A percentile compares a stretch with the other conserved stretches of the same genome.
phyloP scores from a whole-genome alignment of 2,113 vertebrate genomes.

The Pterocles orientalis region DNA sequence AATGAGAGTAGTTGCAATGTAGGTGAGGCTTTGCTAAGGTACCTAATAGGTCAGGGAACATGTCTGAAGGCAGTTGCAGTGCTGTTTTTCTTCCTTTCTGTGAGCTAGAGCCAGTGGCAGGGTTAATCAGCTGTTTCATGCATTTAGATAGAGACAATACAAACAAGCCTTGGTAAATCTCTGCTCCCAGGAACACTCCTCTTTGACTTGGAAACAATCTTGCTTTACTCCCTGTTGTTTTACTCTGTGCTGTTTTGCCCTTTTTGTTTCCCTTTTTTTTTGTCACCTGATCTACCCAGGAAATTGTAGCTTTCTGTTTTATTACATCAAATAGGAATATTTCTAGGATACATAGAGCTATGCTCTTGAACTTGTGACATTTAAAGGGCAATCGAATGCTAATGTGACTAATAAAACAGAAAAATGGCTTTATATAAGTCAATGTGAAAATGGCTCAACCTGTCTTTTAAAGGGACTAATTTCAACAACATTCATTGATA shows the following conservation, averaged over 20 bases:
- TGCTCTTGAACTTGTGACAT: constrained; percentile 73
- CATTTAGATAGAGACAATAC: neutral
- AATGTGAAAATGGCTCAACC: neutral
- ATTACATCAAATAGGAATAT: constrained; percentile 57
- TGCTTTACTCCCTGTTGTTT: neutral
- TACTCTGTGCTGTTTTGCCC: neutral
- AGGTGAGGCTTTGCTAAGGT: neutral
- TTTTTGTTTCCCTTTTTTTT: neutral
- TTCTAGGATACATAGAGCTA: constrained; percentile 36
- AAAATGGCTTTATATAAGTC: constrained; percentile 50
- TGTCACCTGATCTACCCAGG: constrained; percentile 24
- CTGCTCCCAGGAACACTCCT: neutral
- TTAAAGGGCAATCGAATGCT: constrained; percentile 72
- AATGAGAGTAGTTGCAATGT: neutral
- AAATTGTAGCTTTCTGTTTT: constrained; percentile 55
- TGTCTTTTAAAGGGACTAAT: constrained; percentile 33
- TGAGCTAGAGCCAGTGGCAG: neutral
- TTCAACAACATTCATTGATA: constrained; percentile 44
- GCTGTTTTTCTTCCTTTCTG: neutral
- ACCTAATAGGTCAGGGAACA: neutral
- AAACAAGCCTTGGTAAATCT: neutral
- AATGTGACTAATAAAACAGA: constrained; percentile 73
- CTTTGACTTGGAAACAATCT: neutral
- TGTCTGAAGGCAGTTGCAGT: neutral
- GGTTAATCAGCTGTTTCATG: neutral